A percentile compares a stretch with the other conserved stretches of the same genome.
phyloP scores from a whole-genome alignment of 2,888 invertebrate genomes.

The Lasioglossum zephyrum region DNA sequence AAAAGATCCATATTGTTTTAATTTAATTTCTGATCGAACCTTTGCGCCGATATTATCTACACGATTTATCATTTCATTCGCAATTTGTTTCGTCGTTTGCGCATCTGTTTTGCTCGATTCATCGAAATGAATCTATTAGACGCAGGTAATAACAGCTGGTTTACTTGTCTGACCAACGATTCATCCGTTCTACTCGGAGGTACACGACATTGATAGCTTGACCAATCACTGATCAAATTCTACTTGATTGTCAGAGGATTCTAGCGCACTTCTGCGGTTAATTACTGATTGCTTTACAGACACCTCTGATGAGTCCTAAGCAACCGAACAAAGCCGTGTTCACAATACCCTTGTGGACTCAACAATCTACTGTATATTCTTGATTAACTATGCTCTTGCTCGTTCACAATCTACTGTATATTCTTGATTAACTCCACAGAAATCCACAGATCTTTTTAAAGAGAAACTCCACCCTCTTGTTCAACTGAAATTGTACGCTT shows the following conservation, averaged over 20 bases:
- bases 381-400: background rate
- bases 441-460: background rate
- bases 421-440: background rate
- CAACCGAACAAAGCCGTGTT: background rate
- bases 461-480: background rate
- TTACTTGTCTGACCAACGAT: background rate
- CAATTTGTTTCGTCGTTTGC: no score
- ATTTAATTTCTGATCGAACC: no score
- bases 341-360: background rate
- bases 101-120: no score
- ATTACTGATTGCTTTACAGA: background rate
- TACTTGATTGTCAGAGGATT: constrained; percentile 8
- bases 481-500: background rate
- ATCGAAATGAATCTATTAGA: no score
- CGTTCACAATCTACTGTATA: background rate
- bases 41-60: no score
- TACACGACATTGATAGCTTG: background rate
- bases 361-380: background rate
- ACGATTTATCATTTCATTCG: no score
- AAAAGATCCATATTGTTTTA: no score
- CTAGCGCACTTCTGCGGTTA: background rate
- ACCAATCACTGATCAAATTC: background rate
- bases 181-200: background rate
- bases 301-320: background rate
- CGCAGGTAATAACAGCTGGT: background rate